Evolutionary conservation across 2,888 invertebrate species (phyloP).

Genomic region (Melikaiella ostensackeni): DNA sequence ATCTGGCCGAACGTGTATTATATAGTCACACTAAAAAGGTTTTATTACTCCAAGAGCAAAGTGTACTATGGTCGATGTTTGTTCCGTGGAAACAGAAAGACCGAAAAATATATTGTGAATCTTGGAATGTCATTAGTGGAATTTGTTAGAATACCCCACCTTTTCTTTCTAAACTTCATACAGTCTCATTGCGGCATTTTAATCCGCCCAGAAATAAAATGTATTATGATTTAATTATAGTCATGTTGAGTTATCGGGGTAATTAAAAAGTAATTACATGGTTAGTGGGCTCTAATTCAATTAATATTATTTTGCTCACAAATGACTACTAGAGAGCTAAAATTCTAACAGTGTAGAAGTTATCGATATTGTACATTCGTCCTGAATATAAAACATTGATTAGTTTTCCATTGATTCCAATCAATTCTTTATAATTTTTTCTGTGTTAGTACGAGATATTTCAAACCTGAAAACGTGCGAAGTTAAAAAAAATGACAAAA

Average conservation of each 20-base stretch:
- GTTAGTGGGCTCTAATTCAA: neutral
- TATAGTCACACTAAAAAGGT: conserved; percentile 24
- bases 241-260: neutral
- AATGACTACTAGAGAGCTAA: neutral
- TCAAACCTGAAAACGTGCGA: too few species aligned
- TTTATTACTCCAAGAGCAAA: conserved; percentile 4
- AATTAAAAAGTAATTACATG: neutral
- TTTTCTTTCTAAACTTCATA: too few species aligned
- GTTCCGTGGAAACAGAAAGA: neutral
- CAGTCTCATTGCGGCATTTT: too few species aligned
- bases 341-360: neutral
- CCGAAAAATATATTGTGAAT: conserved; percentile 3
- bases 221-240: neutral
- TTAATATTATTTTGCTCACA: neutral
- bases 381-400: neutral
- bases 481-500: too few species aligned
- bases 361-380: neutral
- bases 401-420: neutral
- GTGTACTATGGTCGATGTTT: neutral
- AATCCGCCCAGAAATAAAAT: neutral
- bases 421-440: too few species aligned
- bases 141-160: neutral
- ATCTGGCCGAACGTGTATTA: neutral
- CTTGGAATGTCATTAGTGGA: neutral
- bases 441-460: too few species aligned